Conservation (phyloP, 1,140 invertebrate genomes). For the Brachionus asplanchnoidis region DNA sequence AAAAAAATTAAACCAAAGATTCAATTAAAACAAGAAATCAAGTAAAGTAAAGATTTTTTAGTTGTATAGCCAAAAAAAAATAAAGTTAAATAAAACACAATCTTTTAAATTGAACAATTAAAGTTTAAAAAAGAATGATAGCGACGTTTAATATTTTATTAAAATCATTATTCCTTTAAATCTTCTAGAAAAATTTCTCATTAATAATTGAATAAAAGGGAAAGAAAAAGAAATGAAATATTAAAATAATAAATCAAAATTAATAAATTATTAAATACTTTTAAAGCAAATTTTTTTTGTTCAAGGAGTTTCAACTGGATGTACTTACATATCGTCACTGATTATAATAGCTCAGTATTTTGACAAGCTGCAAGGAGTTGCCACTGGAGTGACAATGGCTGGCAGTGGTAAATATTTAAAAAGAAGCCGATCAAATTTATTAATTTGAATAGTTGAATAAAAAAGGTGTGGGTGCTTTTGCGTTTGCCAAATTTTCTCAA, state of each 20-base stretch:
- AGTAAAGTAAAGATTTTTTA: no score
- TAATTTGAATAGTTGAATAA: background rate
- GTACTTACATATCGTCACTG: slow-evolving; percentile 61
- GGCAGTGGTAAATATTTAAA: slow-evolving; percentile 48
- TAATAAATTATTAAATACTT: background rate
- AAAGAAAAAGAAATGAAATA: no score
- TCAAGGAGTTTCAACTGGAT: slow-evolving; percentile 52
- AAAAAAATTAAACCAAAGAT: no score
- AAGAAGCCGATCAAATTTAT: background rate
- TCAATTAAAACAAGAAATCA: no score
- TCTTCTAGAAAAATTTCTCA: no score
- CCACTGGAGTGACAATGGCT: slow-evolving; percentile 74
- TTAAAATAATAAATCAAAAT: background rate
- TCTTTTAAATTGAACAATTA: no score
- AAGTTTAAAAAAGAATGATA: no score
- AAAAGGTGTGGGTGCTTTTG: slow-evolving; percentile 50
- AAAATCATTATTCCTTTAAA: no score
- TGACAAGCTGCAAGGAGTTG: slow-evolving; percentile 78
- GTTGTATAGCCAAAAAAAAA: no score
- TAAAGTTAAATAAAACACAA: no score
- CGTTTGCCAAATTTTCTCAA: slow-evolving; percentile 50
- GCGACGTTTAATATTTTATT: no score
- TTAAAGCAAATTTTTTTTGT: slow-evolving; percentile 44
- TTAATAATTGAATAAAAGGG: no score
- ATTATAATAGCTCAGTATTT: slow-evolving; percentile 87